Conservation (phyloP, 2,888 invertebrate species). For the Catocala fraxini region DNA sequence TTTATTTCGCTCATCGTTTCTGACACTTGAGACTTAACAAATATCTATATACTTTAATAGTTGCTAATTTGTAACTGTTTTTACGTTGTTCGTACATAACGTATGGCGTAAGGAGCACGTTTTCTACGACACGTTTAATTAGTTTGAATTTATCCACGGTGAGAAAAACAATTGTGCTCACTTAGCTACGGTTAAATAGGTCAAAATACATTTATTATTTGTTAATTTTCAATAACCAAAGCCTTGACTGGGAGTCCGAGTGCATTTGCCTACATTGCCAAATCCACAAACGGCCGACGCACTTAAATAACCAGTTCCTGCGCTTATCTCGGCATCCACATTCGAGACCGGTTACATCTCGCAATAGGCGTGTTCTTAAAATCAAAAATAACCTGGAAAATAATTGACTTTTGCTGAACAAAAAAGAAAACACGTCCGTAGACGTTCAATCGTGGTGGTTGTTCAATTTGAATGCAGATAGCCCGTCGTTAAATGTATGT, state of each 20-base stretch:
- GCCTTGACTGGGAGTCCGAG: constrained; percentile 51
- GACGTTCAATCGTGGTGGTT: too few relatives aligned
- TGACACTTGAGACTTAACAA: too few relatives aligned
- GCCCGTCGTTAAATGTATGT: constrained; percentile 26
- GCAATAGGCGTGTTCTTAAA: constrained; percentile 53
- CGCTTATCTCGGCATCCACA: constrained; percentile 63
- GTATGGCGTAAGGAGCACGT: constrained; percentile 29
- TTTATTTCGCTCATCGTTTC: too few relatives aligned
- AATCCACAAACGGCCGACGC: constrained; percentile 61
- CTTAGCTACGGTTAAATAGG: constrained; percentile 46
- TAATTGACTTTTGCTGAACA: constrained; percentile 42
- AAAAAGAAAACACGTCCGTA: constrained; percentile 12
- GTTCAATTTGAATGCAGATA: constrained; percentile 14
- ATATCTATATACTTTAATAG: too few relatives aligned
- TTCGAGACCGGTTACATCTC: constrained; percentile 66
- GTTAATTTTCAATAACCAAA: constrained; percentile 43
- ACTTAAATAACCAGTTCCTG: constrained; percentile 70
- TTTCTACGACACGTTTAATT: constrained; percentile 37
- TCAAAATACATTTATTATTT: constrained; percentile 28
- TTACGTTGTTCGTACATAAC: constrained; percentile 1
- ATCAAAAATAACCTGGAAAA: constrained; percentile 61
- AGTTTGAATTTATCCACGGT: constrained; percentile 39
- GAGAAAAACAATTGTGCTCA: constrained; percentile 24
- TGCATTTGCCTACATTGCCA: constrained; percentile 69
- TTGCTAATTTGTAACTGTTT: not conserved